A percentile compares a stretch with the other conserved stretches of the same genome.
These are phyloP conservation scores for Trichonephila inaurata DNA, from an alignment of 1,140 invertebrate genomes.

Conservation along the genomic window DNA sequence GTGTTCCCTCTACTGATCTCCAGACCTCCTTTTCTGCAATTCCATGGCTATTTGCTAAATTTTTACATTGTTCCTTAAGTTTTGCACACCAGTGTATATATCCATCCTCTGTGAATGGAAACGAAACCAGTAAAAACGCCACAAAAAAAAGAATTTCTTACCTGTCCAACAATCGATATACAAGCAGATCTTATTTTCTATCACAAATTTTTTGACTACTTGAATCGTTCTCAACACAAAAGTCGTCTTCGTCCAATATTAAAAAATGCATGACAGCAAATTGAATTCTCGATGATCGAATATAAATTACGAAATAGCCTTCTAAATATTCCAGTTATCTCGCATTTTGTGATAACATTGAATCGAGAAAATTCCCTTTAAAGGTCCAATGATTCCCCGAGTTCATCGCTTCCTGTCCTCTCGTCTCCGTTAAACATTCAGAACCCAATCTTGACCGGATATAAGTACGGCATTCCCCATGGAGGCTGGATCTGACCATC, in stretches of 20 bases:
- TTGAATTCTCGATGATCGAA: neutral
- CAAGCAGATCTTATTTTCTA: neutral
- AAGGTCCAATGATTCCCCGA: conserved; percentile 28
- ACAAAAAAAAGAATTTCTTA: too few relatives aligned
- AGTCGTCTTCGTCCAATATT: neutral
- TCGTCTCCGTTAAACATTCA: conserved; percentile 59
- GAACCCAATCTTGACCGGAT: conserved; percentile 62
- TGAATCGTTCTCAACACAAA: neutral
- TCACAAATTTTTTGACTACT: neutral
- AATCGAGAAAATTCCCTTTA: conserved; percentile 21
- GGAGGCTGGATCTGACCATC: conserved; percentile 42
- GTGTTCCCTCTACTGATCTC: too few relatives aligned
- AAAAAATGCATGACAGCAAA: neutral
- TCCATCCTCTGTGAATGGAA: too few relatives aligned
- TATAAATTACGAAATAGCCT: neutral
- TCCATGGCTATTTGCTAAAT: too few relatives aligned
- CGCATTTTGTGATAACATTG: conserved; percentile 12
- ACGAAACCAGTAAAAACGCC: too few relatives aligned
- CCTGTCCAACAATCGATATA: neutral
- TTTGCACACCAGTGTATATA: too few relatives aligned
- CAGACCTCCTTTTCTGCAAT: too few relatives aligned
- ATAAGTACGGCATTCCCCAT: conserved; percentile 26
- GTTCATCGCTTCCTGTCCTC: conserved; percentile 14
- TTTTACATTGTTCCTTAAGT: too few relatives aligned
- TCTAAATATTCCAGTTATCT: conserved; percentile 15